Base-by-base conservation (phyloP, 2,888 invertebrate species). In the Galeopsomyia nigrocyanea region DNA sequence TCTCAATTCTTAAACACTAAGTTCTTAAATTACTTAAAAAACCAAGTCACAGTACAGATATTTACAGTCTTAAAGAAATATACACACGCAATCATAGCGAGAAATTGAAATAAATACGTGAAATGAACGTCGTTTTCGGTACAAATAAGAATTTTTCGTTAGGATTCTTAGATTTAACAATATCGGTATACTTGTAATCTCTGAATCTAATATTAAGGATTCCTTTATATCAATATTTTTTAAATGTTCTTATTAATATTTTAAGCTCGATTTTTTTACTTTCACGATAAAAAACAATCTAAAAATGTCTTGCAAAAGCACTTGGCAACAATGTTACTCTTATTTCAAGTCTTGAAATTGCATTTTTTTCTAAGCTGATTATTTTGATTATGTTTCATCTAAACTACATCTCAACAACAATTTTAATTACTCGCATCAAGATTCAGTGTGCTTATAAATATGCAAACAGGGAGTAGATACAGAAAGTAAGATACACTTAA, bases 31-130 rank as follows among this genome's bases (percentile, higher is more conserved):
- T 50, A 56, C 39, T 51, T 60, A 68, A 68, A 58, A 68, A 69
- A 39, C 65, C 47, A 66, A 26, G 19, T 57, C 31, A 64, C 13
- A n/a, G 5, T 71, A 71, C 61, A 65, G 55, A 68, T 74, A 74
- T 74, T 61, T 74, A 74, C 74, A 74, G 26, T 16, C 61, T 62
- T 47, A 53, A 53, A 26, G 26, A 51, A 16, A 70, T 56, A 67
- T 57, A 63, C 51, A 47, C 47, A 55, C 17, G 7, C 3, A 63
- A 21, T 47, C 26, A 19, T 10, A 19, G 39, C 64, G 26, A 62
- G 39, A 39, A 16, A 39, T 19, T 63, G 49, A 60, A 22, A 46
- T 51, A 13, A 63, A 26, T 31, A 16, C 14, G 31, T 49, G 56
- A 56, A 66, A 46, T n/a, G n/a, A 69, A 55, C 62, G 51, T 47